A percentile compares a stretch with the other conserved stretches of the same genome.
phyloP scores from a whole-genome alignment of 2,888 invertebrate species.

The Lacanobia oleracea region DNA sequence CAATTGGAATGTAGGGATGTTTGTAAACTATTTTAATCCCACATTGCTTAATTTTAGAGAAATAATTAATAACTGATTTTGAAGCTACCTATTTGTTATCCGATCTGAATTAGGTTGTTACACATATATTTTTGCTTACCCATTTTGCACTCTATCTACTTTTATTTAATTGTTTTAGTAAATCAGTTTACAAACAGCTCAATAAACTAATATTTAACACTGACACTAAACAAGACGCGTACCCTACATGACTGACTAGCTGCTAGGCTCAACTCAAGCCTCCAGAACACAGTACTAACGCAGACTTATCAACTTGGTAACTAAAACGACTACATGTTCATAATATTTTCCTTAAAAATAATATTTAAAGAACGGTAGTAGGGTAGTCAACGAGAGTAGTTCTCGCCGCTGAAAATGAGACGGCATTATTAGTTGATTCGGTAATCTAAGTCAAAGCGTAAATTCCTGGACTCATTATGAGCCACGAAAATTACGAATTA shows the following conservation, averaged over 20 bases:
- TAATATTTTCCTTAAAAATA: constrained; percentile 37
- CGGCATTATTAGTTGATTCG: neutral
- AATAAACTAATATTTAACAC: constrained; percentile 21
- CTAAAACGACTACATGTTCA: constrained; percentile 45
- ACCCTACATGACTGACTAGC: constrained; percentile 74
- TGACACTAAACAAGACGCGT: constrained; percentile 52
- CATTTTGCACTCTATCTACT: neutral
- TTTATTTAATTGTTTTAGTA: neutral
- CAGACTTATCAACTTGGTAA: constrained; percentile 52
- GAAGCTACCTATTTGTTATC: neutral
- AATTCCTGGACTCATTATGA: constrained; percentile 1
- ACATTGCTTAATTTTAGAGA: too few species aligned
- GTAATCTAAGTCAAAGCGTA: neutral
- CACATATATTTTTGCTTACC: neutral
- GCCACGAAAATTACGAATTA: constrained; percentile 1
- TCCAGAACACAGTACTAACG: constrained; percentile 48
- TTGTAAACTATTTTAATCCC: constrained; percentile 25
- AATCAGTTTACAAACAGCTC: constrained; percentile 24
- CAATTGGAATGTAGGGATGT: constrained; percentile 1
- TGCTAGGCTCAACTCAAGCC: constrained; percentile 60
- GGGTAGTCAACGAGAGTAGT: neutral
- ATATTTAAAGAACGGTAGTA: constrained; percentile 7
- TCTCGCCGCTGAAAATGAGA: constrained; percentile 9
- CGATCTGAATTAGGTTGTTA: neutral
- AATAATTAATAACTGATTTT: neutral